Conservation (phyloP, 2,113 vertebrate genomes). For the Chlorodrepanis virens region DNA sequence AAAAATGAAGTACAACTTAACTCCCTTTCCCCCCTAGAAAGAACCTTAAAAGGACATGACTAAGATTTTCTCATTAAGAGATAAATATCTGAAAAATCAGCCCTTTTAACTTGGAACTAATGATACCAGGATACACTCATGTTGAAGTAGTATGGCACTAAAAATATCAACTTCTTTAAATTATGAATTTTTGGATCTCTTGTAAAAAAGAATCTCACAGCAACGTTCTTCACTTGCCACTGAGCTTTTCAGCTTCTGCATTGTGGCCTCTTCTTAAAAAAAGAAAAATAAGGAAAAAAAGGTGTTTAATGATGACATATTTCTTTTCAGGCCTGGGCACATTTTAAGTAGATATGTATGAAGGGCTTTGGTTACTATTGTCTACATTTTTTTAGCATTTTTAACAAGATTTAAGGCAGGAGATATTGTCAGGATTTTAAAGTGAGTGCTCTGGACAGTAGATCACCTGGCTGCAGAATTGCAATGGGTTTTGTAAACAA, state of each 20-base stretch:
- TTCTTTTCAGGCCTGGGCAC: background rate
- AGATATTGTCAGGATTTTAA: background rate
- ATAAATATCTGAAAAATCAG: background rate
- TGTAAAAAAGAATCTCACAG: slow-evolving; percentile 86
- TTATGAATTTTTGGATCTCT: slow-evolving; percentile 81
- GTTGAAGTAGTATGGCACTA: slow-evolving; percentile 82
- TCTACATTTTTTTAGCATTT: background rate
- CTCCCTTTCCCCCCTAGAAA: background rate
- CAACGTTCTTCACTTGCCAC: slow-evolving; percentile 84
- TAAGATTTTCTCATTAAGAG: background rate
- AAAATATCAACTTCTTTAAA: slow-evolving; percentile 87
- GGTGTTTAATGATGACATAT: background rate
- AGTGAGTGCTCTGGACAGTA: background rate
- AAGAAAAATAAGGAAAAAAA: accelerated
- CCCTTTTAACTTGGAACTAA: background rate
- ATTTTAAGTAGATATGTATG: background rate
- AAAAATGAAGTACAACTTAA: background rate
- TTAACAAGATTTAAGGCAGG: background rate
- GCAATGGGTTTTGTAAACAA: background rate
- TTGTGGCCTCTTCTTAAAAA: slow-evolving; percentile 80
- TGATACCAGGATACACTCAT: slow-evolving; percentile 82
- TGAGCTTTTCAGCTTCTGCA: slow-evolving; percentile 84
- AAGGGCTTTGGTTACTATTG: background rate
- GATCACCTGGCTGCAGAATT: background rate
- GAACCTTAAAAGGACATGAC: background rate